Conservation (phyloP, 1,140 invertebrate genomes). For the Drepana arcuata region DNA sequence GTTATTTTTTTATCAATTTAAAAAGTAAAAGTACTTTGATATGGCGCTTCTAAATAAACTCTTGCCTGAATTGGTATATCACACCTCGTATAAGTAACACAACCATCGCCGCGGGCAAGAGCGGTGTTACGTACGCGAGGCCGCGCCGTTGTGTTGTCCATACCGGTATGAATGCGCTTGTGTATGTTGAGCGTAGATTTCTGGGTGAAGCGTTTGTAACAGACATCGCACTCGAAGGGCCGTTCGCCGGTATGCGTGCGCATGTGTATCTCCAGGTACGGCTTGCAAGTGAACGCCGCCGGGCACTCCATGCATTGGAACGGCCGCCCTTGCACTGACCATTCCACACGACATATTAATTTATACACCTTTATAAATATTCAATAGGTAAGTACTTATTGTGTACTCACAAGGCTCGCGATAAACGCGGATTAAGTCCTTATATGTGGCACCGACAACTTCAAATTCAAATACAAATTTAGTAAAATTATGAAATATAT, state of each 20-base stretch:
- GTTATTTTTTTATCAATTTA: too few relatives aligned
- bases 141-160: constrained; percentile 16
- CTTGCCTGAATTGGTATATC: too few relatives aligned
- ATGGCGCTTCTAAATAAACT: too few relatives aligned
- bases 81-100: too few relatives aligned
- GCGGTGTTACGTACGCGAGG: constrained; percentile 1
- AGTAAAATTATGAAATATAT: too few relatives aligned
- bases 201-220: constrained; percentile 79
- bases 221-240: constrained; percentile 80
- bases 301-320: constrained; percentile 78
- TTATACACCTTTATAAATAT: too few relatives aligned
- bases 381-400: too few relatives aligned
- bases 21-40: too few relatives aligned
- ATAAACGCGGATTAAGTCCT: not conserved
- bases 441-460: constrained; percentile 62
- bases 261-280: constrained; percentile 82
- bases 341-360: constrained; percentile 18
- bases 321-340: constrained; percentile 68
- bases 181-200: constrained; percentile 85
- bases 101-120: constrained; percentile 1
- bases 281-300: constrained; percentile 77
- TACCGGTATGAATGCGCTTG: constrained; percentile 84
- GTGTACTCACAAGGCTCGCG: not conserved
- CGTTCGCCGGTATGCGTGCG: constrained; percentile 83
- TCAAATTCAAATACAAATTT: constrained; percentile 14